phyloP scores from a whole-genome alignment of 1,140 invertebrate species.

The Steinernema feltiae region DNA sequence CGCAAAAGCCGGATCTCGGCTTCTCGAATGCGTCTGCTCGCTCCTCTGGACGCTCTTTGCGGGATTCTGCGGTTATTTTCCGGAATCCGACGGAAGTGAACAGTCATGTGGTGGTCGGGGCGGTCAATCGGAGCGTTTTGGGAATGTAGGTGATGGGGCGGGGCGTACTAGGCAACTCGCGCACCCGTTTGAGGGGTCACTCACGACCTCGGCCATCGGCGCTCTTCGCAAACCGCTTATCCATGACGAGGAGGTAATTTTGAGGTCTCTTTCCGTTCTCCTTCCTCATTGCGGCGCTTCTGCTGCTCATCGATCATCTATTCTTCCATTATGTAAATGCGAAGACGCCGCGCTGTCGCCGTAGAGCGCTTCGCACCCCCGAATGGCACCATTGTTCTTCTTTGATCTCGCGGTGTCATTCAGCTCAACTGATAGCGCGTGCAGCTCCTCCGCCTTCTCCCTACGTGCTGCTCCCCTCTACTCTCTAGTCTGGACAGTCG shows the following conservation, averaged over 20 bases:
- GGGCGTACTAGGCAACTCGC: slow-evolving; percentile 8
- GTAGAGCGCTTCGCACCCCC: not conserved
- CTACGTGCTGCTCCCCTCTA: not conserved
- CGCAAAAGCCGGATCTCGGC: not conserved
- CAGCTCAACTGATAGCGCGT: not conserved
- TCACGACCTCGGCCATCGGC: slow-evolving; percentile 2
- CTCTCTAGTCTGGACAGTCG: not conserved
- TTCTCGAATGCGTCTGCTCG: not conserved
- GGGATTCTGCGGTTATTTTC: not conserved
- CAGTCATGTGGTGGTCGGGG: not conserved
- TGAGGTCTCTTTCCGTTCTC: not conserved
- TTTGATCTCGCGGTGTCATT: not conserved
- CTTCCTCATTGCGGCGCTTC: too few relatives aligned
- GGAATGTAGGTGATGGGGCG: slow-evolving; percentile 10
- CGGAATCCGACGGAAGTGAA: slow-evolving; percentile 12
- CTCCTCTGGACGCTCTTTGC: not conserved
- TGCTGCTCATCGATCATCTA: not conserved
- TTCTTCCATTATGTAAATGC: not conserved
- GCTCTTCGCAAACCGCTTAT: not conserved
- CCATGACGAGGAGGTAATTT: not conserved
- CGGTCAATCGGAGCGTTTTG: slow-evolving; percentile 12
- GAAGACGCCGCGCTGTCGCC: not conserved
- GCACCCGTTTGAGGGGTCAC: slow-evolving; percentile 10
- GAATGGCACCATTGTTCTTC: not conserved
- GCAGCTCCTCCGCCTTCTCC: not conserved